Percentiles rank a stretch among this genome's conserved stretches.
phyloP scores from a whole-genome alignment of 2,113 vertebrate genomes.

The Dasypus novemcinctus region DNA sequence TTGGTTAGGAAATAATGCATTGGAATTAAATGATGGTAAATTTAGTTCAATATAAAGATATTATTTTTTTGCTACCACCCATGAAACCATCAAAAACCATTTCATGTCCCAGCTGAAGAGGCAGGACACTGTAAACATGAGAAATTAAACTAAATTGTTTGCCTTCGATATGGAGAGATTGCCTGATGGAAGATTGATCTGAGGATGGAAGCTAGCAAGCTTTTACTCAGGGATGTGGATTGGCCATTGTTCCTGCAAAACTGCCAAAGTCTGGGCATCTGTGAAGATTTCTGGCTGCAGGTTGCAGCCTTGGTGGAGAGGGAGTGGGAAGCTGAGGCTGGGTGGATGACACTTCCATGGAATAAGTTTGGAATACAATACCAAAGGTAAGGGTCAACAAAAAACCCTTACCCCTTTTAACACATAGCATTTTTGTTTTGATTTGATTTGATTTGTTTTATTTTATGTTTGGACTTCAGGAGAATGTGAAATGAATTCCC shows the following conservation, averaged over 20 bases:
- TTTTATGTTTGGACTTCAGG: neutral
- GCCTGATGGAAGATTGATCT: neutral
- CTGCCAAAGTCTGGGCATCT: neutral
- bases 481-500: neutral
- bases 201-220: neutral
- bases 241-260: neutral
- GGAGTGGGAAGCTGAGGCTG: neutral
- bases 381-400: no score
- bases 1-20: neutral
- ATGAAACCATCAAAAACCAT: neutral
- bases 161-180: neutral
- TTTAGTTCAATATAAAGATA: neutral
- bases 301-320: neutral
- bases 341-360: neutral
- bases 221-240: neutral
- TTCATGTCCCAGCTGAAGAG: neutral
- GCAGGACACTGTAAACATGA: neutral
- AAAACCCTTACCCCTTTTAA: no score
- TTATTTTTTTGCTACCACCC: neutral
- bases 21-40: neutral
- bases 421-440: no score
- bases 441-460: no score
- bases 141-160: neutral
- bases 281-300: neutral
- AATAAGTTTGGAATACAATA: neutral